Base-by-base conservation (phyloP, 2,113 vertebrate genomes). In the Callaeas wilsoni region DNA sequence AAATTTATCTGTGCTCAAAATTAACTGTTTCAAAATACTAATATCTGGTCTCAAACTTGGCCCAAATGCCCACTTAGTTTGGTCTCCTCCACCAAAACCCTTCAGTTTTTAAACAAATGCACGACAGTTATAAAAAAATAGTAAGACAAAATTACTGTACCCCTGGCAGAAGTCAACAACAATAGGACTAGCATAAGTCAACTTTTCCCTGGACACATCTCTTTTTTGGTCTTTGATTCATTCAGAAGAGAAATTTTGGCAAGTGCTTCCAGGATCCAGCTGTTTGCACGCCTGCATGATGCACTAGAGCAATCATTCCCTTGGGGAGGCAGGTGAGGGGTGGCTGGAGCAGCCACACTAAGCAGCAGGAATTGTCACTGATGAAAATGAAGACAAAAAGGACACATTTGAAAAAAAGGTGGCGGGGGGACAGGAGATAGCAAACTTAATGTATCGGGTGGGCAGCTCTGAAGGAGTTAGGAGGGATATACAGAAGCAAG, bases 391-490 rank as follows among this genome's bases (percentile, higher is more conserved):
- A 77, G 26, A 32, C n/a, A 55, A 90, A 49, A 83, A n/a, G 55
- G 56, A 41, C 26, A 42, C 2, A 7, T 62, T 47, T 47, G 53
- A 29, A 69, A 49, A 73, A 56, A 37, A 56, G 15, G 15, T 0
- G 0, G 12, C 0, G 0, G 26, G 10, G 27, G 22, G 5, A n/a
- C 0, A 1, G 6, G 17, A 14, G 11, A 52, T 5, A 1, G 33
- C 0, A 4, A 50, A 62, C 9, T 32, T 79, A 14, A 4, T 1
- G 2, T 20, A 26, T 32, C 32, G 60, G 20, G 21, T 75, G 42
- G 13, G 70, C 14, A 44, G 21, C 11, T 59, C 39, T 68, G 44
- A 84, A 68, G 23, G 44, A 50, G 41, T 68, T 47, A 17, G 59
- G 25, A 80, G 13, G 10, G 12, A 9, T 25, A 9, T 69, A 42